Evolutionary conservation across 2,888 invertebrate genomes (phyloP), one percentile per base, ranked within the genome.

Genomic region (Calameuta filiformis): DNA sequence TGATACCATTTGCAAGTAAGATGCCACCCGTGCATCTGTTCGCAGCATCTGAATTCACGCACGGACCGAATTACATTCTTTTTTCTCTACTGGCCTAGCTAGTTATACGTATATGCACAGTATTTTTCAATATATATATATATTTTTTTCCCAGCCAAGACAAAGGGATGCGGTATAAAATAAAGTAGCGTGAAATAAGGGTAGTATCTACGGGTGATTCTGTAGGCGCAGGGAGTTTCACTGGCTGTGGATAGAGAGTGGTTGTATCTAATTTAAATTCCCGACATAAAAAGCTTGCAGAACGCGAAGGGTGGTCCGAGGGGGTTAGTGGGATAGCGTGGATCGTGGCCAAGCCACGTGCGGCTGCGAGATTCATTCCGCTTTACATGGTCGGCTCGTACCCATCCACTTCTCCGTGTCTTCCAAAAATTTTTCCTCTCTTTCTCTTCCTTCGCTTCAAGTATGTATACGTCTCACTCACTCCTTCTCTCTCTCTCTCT

Each of bases 241-340:
- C 83, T 85, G 85, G 84, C 82, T 85, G 83, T 79, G 83, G 85
- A 85, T 85, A 82, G 87, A 84, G 86, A 86, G 87, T 83, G 86
- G 87, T 89, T 87, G 88, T 89, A 89, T 89, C 89, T 90, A 90
- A 90, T 90, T 90, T 89, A 90, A 90, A 90, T 90, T 90, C 90
- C 85, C 87, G 86, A 86, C 89, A 87, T 88, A 89, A 89, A 89
- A 89, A 89, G 89, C 87, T 88, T 86, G 85, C 86, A 87, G 85
- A 86, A 86, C 82, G 85, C 84, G 83, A 85, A 81, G 69, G 33
- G 33, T 3, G 33, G 33, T 33, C 33, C 33, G 33, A 74, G 74
- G 68, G 73, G 76, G 69, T 68, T 83, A 83, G 82, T 80, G 87
- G 87, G 84, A 85, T 84, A 86, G 89, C 85, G 89, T 89, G 89